phyloP scores from a whole-genome alignment of 2,888 invertebrate genomes.

The Trissolcus japonicus region DNA sequence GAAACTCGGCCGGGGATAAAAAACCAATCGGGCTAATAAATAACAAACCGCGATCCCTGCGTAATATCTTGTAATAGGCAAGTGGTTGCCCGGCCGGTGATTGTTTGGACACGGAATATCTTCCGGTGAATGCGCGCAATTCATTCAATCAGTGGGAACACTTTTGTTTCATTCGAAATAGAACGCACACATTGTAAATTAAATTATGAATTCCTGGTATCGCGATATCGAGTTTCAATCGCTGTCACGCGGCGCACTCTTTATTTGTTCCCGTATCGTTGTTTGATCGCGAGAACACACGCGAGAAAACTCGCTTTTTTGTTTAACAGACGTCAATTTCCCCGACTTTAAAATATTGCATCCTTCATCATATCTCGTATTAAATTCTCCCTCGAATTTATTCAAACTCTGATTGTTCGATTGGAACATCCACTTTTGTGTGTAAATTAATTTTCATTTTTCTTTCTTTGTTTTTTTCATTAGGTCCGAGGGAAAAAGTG shows the following conservation, averaged over 20 bases:
- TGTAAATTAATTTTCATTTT: too few species aligned
- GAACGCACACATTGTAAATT: slow-evolving; percentile 58
- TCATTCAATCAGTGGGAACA: slow-evolving; percentile 57
- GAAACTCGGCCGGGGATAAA: not conserved
- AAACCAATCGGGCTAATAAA: slow-evolving; percentile 24
- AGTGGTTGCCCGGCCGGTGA: slow-evolving; percentile 10
- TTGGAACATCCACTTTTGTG: too few species aligned
- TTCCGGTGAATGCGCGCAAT: slow-evolving; percentile 57
- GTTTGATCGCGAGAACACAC: slow-evolving; percentile 49
- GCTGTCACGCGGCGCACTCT: slow-evolving; percentile 35
- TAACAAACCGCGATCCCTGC: slow-evolving; percentile 11
- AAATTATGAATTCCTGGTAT: slow-evolving; percentile 53
- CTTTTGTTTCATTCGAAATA: slow-evolving; percentile 59
- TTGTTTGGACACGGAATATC: slow-evolving; percentile 58
- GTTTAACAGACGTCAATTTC: too few species aligned
- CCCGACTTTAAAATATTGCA: too few species aligned
- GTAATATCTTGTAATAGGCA: slow-evolving; percentile 41
- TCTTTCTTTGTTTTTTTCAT: not conserved
- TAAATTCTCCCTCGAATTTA: too few species aligned
- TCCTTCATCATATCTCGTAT: too few species aligned
- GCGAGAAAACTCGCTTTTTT: slow-evolving; percentile 26
- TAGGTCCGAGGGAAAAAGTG: slow-evolving; percentile 68
- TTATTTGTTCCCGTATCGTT: slow-evolving; percentile 42
- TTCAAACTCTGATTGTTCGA: too few species aligned
- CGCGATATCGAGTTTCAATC: slow-evolving; percentile 50